These are phyloP conservation scores for Crioceris asparagi DNA, from an alignment of 2,888 invertebrate genomes.

Conservation along the genomic window DNA sequence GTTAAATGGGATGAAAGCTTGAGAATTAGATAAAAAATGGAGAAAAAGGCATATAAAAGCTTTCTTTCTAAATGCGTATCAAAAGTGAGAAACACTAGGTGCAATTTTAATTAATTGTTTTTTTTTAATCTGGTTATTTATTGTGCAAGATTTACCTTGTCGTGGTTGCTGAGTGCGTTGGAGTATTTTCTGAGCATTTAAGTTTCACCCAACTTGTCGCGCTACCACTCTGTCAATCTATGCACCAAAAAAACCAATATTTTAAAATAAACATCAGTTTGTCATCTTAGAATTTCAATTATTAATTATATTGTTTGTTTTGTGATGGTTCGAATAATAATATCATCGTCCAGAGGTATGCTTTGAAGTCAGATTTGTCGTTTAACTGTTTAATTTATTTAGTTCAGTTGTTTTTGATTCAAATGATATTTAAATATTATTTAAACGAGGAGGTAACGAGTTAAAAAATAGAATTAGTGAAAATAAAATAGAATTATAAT, in stretches of 20 bases:
- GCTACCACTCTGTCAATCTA: slow-evolving; percentile 34
- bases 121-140: slow-evolving; percentile 32
- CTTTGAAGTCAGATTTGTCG: too few species aligned
- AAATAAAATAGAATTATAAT: slow-evolving; percentile 11
- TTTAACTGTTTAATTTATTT: too few species aligned
- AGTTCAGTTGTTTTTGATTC: too few species aligned
- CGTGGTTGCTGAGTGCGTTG: slow-evolving; percentile 27
- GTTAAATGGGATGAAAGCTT: slow-evolving; percentile 37
- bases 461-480: slow-evolving; percentile 20
- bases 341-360: too few species aligned
- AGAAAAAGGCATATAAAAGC: slow-evolving; percentile 36
- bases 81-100: slow-evolving; percentile 20
- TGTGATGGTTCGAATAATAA: too few species aligned
- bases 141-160: slow-evolving; percentile 36
- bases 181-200: slow-evolving; percentile 1
- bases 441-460: slow-evolving; percentile 40
- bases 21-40: slow-evolving; percentile 35
- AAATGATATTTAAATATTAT: too few species aligned
- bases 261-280: too few species aligned
- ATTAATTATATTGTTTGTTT: too few species aligned
- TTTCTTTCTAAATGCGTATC: slow-evolving; percentile 27
- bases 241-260: slow-evolving; percentile 37
- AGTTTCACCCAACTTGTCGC: slow-evolving; percentile 16
- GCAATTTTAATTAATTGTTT: slow-evolving; percentile 15
- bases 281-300: too few species aligned